Base-by-base conservation (phyloP, 2,888 invertebrate species). In the Odontocolon sp. region DNA sequence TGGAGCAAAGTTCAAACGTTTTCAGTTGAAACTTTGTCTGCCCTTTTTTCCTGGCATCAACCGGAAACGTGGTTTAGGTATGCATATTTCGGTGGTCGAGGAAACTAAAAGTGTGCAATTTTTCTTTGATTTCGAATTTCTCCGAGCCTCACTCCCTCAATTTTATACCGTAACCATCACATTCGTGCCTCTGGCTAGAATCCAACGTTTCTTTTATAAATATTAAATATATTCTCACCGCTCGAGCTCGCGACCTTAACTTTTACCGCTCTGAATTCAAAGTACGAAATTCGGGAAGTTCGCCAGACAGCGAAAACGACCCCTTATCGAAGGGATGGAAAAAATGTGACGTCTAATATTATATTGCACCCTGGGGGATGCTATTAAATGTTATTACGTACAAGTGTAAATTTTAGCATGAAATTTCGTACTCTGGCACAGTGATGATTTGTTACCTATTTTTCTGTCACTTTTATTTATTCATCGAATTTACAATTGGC, bases 401-500 rank as follows among this genome's bases (percentile, higher is more conserved):
- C 14, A 0, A 14, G 2, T 1, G 54, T 3, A 2, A 33, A 33
- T 54, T 54, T 16, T 33, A 3, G 9, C 16, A 16, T 16, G 31
- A 9, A 54, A 33, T 45, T 45, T 5, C 28, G 6, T n/a, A 38
- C 40, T 26, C 38, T 36, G 9, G 26, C 50, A 1, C 9, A 4
- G 5, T 26, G 14, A 18, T 16, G 36, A 47, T 38, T 50, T 8
- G 6, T 69, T 33, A 6, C 9, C 26, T 23, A n/a, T 31, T n/a
- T 16, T 33, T 38, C 16, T 38, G 23, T 63, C 18, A 4, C 1
- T 54, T 67, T 61, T 57, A 77, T 77, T 72, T 72, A 72, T 77
- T 77, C 72, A 77, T 69, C 52, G 77, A 72, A 77, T 68, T 23
- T 68, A 45, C 63, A 77, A 72, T 77, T 77, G 68, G 68, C 38